Evolutionary conservation across 2,113 vertebrate species (phyloP), one percentile per base, ranked within the genome.

Genomic region (Rhizomys pruinosus): DNA sequence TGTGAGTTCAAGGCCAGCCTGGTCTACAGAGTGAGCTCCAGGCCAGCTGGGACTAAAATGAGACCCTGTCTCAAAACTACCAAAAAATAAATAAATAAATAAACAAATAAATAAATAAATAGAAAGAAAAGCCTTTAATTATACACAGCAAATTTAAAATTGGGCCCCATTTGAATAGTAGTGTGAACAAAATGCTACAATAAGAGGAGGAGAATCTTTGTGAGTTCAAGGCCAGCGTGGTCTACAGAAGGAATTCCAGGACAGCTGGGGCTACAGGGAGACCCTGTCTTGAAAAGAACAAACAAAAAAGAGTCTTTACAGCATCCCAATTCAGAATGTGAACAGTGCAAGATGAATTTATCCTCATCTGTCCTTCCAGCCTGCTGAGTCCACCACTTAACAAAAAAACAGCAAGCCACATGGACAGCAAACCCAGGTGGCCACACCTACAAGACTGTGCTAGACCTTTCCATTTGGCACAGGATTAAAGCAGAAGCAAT

Each of bases 341-440:
- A 98, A 98, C 98, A 98, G 98, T 37, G 22, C 98, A 99, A 96
- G 98, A 98, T 9, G 97, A 98, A 99, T 3, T 91, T 92, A 97
- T 89, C 94, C 94, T 97, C 98, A 97, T 98, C 93, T 96, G 98
- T 97, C 97, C 79, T 96, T 97, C 85, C 97, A 87, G 84, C 98
- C 98, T 94, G 97, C 98, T 88, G 98, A 98, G 91, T 95, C 96
- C 91, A 97, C 84, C 97, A 97, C 98, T 84, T 97, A 97, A 2
- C 98, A 97, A 96, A 97, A n/a, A n/a, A n/a, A n/a, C n/a, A n/a
- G n/a, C 39, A 55, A 25, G 59, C 8, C 98, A 98, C 88, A 94
- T 95, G 89, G 98, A 98, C 98, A 98, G 98, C 98, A 92, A 97
- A 95, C 97, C 97, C 94, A 97, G 95, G 94, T 71, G 96, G 99